Conservation (phyloP, 2,888 invertebrate genomes). For the Drosophila meridionalis region DNA sequence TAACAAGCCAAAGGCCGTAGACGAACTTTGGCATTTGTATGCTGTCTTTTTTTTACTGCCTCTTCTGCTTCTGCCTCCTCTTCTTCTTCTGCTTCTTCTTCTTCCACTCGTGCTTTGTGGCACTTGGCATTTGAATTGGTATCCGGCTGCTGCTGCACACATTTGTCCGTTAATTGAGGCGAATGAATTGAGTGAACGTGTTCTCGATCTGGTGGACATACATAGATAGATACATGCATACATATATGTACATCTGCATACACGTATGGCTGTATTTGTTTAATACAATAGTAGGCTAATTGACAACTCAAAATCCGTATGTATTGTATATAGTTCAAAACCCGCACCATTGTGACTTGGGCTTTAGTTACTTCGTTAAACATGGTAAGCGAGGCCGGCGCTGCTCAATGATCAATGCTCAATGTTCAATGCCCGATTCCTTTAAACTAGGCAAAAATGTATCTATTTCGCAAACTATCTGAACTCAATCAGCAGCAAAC, state of each 20-base stretch:
- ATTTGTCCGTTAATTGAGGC: slow-evolving; percentile 40
- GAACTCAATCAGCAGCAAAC: slow-evolving; percentile 38
- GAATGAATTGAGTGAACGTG: slow-evolving; percentile 20
- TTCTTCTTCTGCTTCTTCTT: neutral
- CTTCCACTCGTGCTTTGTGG: slow-evolving; percentile 16
- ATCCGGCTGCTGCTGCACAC: slow-evolving; percentile 30
- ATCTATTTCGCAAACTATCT: slow-evolving; percentile 61
- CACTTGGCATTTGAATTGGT: slow-evolving; percentile 64
- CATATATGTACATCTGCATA: neutral
- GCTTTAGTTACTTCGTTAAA: slow-evolving; percentile 23
- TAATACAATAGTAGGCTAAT: slow-evolving; percentile 58
- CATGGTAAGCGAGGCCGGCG: slow-evolving; percentile 42
- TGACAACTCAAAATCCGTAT: slow-evolving; percentile 50
- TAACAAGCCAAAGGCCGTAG: slow-evolving; percentile 50
- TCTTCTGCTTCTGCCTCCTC: neutral
- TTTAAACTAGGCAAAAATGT: slow-evolving; percentile 53
- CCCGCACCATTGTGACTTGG: slow-evolving; percentile 28
- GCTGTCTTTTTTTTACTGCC: slow-evolving; percentile 1
- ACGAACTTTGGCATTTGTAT: slow-evolving; percentile 59
- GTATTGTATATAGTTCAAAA: slow-evolving; percentile 37
- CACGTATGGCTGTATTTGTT: neutral
- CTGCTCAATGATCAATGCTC: neutral
- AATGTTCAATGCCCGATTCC: slow-evolving; percentile 29
- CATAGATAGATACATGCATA: neutral
- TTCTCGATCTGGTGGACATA: slow-evolving; percentile 19